A percentile compares a stretch with the other conserved stretches of the same genome.
These are phyloP conservation scores for Epirrita christyi DNA, from an alignment of 2,888 invertebrate species.

Conservation along the genomic window DNA sequence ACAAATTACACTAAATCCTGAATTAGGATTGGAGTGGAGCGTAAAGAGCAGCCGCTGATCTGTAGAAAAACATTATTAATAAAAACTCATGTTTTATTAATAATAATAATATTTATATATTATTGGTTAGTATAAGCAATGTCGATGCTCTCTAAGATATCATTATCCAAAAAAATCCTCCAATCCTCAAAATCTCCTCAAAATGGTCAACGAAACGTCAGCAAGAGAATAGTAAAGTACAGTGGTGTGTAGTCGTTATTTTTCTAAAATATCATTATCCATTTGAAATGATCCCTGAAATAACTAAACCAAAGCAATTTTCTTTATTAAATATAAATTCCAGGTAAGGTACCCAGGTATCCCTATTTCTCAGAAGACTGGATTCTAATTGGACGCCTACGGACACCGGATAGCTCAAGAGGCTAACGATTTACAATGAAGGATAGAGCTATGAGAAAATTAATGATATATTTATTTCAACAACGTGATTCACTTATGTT, in stretches of 20 bases:
- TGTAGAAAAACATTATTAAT: no score
- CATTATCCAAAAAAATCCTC: no score
- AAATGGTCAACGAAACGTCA: no score
- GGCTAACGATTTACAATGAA: constrained; percentile 7
- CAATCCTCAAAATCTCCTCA: no score
- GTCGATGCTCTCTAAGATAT: neutral
- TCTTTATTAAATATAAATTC: constrained; percentile 1
- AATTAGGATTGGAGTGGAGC: no score
- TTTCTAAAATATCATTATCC: no score
- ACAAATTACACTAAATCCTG: no score
- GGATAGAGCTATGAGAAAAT: neutral
- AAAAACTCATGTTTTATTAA: neutral
- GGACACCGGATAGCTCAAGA: constrained; percentile 5
- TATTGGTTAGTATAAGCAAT: neutral
- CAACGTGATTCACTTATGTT: no score
- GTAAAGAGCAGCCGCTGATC: no score
- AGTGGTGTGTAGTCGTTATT: no score
- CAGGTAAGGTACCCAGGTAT: constrained; percentile 1
- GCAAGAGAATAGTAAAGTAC: no score
- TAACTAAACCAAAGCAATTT: constrained; percentile 2
- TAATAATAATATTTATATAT: neutral
- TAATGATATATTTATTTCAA: neutral
- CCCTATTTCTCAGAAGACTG: constrained; percentile 3
- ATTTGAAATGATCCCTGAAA: neutral
- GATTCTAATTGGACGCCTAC: constrained; percentile 5